These are phyloP conservation scores for Apis laboriosa DNA, from an alignment of 1,140 invertebrate genomes.

Conservation along the genomic window DNA sequence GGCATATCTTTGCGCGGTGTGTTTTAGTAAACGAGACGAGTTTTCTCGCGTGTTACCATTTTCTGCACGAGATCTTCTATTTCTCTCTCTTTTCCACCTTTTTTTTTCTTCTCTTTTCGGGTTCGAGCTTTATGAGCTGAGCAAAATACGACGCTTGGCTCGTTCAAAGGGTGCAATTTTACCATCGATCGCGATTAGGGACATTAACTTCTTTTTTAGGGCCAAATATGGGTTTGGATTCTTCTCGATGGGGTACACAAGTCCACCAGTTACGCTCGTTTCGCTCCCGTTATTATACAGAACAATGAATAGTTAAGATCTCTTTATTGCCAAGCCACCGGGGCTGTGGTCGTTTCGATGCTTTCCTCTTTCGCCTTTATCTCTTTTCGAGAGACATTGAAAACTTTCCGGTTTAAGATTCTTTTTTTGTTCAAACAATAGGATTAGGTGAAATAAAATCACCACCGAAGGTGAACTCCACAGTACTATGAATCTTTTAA, in stretches of 20 bases:
- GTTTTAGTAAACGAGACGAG: background rate
- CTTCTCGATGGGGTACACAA: constrained; percentile 8
- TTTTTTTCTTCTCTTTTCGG: constrained; percentile 21
- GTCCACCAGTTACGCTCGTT: constrained; percentile 32
- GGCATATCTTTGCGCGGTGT: background rate
- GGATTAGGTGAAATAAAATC: too few relatives aligned
- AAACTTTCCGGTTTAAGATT: too few relatives aligned
- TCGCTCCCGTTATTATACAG: constrained; percentile 45
- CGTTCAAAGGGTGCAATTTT: constrained; percentile 59
- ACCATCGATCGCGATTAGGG: constrained; percentile 53
- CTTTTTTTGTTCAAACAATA: too few relatives aligned
- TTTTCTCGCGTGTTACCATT: constrained; percentile 15
- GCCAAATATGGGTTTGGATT: constrained; percentile 21
- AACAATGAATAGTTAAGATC: constrained; percentile 57
- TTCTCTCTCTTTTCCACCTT: background rate
- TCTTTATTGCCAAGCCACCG: constrained; percentile 33
- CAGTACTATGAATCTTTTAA: too few relatives aligned
- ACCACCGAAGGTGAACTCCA: too few relatives aligned
- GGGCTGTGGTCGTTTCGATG: background rate
- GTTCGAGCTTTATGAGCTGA: constrained; percentile 44
- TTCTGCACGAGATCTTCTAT: constrained; percentile 19
- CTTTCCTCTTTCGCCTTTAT: constrained; percentile 10
- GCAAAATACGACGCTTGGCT: constrained; percentile 49
- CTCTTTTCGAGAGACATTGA: background rate
- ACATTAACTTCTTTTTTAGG: constrained; percentile 48